Percentiles rank a stretch among this genome's conserved stretches.
phyloP scores from a whole-genome alignment of 2,797 vertebrate species.

The Gymnoscopelus microlampas region DNA sequence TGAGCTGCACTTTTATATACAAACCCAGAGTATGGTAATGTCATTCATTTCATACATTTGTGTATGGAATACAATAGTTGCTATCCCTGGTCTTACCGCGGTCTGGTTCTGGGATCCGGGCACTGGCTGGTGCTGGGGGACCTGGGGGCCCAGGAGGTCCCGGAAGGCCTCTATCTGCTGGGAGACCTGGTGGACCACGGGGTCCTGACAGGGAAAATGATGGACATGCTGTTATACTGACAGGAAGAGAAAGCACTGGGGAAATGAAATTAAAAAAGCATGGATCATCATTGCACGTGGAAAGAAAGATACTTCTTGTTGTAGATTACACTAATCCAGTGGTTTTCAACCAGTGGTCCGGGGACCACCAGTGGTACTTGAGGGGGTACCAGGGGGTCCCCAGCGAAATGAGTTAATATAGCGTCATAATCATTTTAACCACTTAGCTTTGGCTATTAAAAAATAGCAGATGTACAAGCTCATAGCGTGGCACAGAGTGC shows the following conservation, averaged over 20 bases:
- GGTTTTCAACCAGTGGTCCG: too few species aligned
- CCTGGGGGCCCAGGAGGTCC: slow-evolving; percentile 88
- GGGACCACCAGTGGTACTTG: too few species aligned
- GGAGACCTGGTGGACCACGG: slow-evolving; percentile 78
- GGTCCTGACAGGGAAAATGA: slow-evolving; percentile 64
- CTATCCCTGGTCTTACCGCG: slow-evolving; percentile 66
- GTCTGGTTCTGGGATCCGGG: slow-evolving; percentile 75
- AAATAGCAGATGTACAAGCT: too few species aligned
- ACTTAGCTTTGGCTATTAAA: too few species aligned
- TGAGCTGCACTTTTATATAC: slow-evolving; percentile 10
- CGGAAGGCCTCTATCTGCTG: slow-evolving; percentile 86
- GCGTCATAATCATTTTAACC: too few species aligned
- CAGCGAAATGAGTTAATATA: too few species aligned
- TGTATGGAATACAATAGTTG: not conserved
- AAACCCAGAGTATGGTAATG: slow-evolving; percentile 6
- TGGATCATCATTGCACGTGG: not conserved
- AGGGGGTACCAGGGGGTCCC: too few species aligned
- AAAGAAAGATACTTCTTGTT: not conserved
- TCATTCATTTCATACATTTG: slow-evolving; percentile 7
- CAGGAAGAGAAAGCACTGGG: not conserved
- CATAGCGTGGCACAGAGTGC: too few species aligned
- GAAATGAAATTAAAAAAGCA: not conserved
- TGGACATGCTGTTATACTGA: not conserved
- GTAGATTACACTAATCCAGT: too few species aligned
- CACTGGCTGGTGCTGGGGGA: slow-evolving; percentile 71